A percentile compares a stretch with the other conserved stretches of the same genome.
These are phyloP conservation scores for Torymus aiolomorphi DNA, from an alignment of 2,888 invertebrate species.

Conservation along the genomic window DNA sequence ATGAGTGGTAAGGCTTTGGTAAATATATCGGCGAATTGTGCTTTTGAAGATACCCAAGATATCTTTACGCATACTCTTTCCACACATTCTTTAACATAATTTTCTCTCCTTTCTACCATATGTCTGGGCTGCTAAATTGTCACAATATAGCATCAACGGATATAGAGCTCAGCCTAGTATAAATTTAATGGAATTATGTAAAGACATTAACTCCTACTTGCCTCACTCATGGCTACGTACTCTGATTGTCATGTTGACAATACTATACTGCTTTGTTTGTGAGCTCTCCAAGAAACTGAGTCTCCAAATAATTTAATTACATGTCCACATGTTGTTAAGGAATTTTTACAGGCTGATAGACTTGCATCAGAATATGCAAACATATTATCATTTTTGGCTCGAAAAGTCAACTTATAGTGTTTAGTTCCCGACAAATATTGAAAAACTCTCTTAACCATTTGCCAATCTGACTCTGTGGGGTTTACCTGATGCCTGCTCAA, in stretches of 20 bases:
- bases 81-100: no score
- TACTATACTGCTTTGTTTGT: not conserved
- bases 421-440: no score
- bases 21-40: no score
- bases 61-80: no score
- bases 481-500: slow-evolving; percentile 48
- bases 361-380: slow-evolving; percentile 13
- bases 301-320: no score
- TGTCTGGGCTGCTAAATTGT: not conserved
- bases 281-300: slow-evolving; percentile 6
- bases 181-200: not conserved
- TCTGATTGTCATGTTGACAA: not conserved
- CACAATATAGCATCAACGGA: not conserved
- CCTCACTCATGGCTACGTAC: slow-evolving; percentile 1
- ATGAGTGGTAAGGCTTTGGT: no score
- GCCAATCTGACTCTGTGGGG: slow-evolving; percentile 34
- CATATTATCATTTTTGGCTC: no score
- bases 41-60: no score
- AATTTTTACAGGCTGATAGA: slow-evolving; percentile 5
- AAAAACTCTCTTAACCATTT: no score
- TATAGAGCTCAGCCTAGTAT: not conserved
- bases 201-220: not conserved
- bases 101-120: not conserved
- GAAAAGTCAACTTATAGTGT: no score
- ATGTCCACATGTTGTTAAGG: slow-evolving; percentile 15